These are phyloP conservation scores for Anniella stebbinsi DNA, from an alignment of 2,797 vertebrate genomes.

Conservation along the genomic window DNA sequence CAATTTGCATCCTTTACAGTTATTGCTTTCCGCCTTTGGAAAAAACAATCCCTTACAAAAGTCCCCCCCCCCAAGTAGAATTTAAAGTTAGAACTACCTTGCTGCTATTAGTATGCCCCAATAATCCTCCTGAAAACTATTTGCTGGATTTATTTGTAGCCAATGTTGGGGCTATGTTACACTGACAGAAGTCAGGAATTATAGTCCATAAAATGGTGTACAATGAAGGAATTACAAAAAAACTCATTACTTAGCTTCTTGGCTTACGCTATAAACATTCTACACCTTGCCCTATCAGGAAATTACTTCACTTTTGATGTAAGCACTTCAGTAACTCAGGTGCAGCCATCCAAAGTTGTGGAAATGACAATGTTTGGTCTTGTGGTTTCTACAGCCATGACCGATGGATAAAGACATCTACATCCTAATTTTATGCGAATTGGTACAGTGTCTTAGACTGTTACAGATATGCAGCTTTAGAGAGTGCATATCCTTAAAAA, in stretches of 20 bases:
- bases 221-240: conserved; percentile 2
- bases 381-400: accelerated
- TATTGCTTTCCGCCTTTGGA: conserved; percentile 64
- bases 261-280: background rate
- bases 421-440: conserved; percentile 39
- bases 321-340: background rate
- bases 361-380: background rate
- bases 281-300: background rate
- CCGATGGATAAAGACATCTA: conserved; percentile 30
- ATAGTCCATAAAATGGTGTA: conserved; percentile 15
- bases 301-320: conserved; percentile 19
- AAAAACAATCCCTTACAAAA: conserved; percentile 64
- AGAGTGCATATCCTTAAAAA: background rate
- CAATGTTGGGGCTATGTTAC: conserved; percentile 46
- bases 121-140: conserved; percentile 54
- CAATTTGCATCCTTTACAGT: conserved; percentile 71
- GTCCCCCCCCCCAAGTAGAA: conserved; percentile 42
- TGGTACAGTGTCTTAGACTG: background rate
- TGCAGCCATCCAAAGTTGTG: background rate
- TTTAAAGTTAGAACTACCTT: conserved; percentile 56
- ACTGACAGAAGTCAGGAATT: conserved; percentile 44
- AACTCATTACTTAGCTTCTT: background rate
- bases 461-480: background rate
- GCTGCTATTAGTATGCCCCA: conserved; percentile 45
- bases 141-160: conserved; percentile 52